Evolutionary conservation across 1,140 invertebrate genomes (phyloP).

Genomic region (roundworm (Caenorhabditis elegans)): WBcel235 BX284606.5:9366001-9366500

Average conservation of each 20-base stretch:
- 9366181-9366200: background rate
- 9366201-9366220: conserved; percentile 23
- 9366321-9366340: conserved; percentile 16
- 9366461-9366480: background rate
- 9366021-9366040: background rate
- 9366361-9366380: background rate
- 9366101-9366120: background rate
- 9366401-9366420: too few species aligned
- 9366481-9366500: background rate
- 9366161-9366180: background rate
- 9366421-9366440: background rate
- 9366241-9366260: background rate
- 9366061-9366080: too few species aligned
- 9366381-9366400: background rate
- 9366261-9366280: conserved; percentile 1
- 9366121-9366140: conserved; percentile 6
- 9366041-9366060: too few species aligned
- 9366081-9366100: too few species aligned
- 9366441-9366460: background rate
- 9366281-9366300: background rate
- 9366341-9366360: background rate
- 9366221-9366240: conserved; percentile 1
- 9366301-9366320: conserved; percentile 15
- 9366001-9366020: background rate
- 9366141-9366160: background rate